Percentiles rank a stretch among this genome's conserved stretches.
phyloP scores from a whole-genome alignment of 2,888 invertebrate species.

The Atethmia centrago region DNA sequence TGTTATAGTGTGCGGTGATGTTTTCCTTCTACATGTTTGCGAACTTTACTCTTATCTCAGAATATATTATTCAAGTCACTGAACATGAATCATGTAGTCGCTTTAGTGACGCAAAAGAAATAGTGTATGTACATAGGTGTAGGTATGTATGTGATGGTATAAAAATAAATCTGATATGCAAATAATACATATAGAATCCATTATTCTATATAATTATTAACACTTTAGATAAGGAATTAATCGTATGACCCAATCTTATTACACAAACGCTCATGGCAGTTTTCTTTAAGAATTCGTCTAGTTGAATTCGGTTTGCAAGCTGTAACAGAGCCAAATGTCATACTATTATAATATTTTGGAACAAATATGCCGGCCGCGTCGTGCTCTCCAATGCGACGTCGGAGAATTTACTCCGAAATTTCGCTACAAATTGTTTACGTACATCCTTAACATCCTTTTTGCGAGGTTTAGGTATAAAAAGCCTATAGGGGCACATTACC shows the following conservation, averaged over 20 bases:
- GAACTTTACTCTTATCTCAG: conserved; percentile 30
- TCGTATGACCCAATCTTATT: background rate
- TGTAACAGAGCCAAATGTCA: conserved; percentile 53
- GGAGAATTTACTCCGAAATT: conserved; percentile 40
- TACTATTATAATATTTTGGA: conserved; percentile 48
- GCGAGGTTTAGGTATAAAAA: conserved; percentile 14
- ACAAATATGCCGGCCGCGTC: conserved; percentile 14
- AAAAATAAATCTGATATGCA: conserved; percentile 14
- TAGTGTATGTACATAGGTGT: conserved; percentile 13
- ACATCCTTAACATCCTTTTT: conserved; percentile 25
- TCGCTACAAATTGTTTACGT: conserved; percentile 28
- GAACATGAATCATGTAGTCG: conserved; percentile 35
- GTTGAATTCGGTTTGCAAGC: conserved; percentile 29
- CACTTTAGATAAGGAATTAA: conserved; percentile 10
- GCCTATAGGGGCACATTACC: conserved; percentile 72
- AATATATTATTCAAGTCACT: conserved; percentile 51
- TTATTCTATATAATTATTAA: background rate
- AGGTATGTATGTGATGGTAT: background rate
- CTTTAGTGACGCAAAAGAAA: conserved; percentile 11
- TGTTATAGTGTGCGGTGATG: conserved; percentile 14
- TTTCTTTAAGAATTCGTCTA: conserved; percentile 6
- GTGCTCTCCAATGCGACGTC: conserved; percentile 10
- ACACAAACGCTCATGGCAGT: conserved; percentile 13
- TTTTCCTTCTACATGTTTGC: conserved; percentile 22
- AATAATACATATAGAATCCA: background rate